Evolutionary conservation across 2,888 invertebrate genomes (phyloP).

Genomic region (Caenorhabditis angaria): DNA sequence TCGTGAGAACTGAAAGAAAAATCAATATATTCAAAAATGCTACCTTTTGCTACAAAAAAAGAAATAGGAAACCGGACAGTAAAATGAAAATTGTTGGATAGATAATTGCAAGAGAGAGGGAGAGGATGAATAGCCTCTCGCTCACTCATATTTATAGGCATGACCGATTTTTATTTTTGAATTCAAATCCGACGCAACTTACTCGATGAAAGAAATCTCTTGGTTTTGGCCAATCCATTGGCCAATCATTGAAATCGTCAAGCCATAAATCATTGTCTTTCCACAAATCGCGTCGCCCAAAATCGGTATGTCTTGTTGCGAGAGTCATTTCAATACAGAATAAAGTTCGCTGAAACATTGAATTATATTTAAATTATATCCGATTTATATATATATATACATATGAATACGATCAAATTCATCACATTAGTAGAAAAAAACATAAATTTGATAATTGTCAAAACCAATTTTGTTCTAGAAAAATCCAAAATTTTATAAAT

Average conservation of each 20-base stretch:
- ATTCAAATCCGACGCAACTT: constrained; percentile 25
- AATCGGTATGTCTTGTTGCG: constrained; percentile 46
- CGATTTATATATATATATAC: not conserved
- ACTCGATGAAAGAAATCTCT: constrained; percentile 64
- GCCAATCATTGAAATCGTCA: constrained; percentile 65
- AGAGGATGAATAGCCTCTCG: not conserved
- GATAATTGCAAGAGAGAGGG: not conserved
- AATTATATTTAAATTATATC: not conserved
- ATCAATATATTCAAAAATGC: not conserved
- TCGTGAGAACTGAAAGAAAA: constrained; percentile 66
- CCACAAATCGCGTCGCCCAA: constrained; percentile 47
- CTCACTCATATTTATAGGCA: not conserved
- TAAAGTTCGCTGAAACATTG: constrained; percentile 8
- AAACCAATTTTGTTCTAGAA: not conserved
- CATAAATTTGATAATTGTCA: not conserved
- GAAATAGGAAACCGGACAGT: not conserved
- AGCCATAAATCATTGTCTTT: constrained; percentile 56
- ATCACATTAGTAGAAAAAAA: constrained; percentile 1
- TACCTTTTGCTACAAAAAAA: not conserved
- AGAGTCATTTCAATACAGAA: constrained; percentile 37
- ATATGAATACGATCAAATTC: not conserved
- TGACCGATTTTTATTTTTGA: not conserved
- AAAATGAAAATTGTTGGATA: not conserved
- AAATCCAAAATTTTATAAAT: constrained; percentile 1
- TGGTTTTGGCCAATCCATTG: constrained; percentile 67